Evolutionary conservation across 2,888 invertebrate species (phyloP).

Genomic region (Pelosia muscerda): DNA sequence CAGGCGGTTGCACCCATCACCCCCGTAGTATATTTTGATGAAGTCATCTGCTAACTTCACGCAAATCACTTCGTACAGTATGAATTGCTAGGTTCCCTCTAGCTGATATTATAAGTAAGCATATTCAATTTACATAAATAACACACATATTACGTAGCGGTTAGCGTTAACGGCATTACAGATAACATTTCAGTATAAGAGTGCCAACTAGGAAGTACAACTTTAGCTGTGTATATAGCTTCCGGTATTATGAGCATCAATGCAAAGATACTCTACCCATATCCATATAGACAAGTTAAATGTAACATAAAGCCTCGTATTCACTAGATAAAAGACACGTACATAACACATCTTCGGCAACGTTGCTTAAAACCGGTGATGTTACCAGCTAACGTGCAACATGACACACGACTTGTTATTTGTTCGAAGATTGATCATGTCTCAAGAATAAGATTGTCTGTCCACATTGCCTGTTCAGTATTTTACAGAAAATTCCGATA

Average conservation of each 20-base stretch:
- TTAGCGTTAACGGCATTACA: conserved; percentile 34
- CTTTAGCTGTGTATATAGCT: conserved; percentile 42
- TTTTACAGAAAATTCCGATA: no score
- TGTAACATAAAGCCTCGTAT: not conserved
- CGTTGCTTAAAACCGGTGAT: no score
- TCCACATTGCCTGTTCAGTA: no score
- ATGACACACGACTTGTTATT: no score
- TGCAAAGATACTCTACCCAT: conserved; percentile 52
- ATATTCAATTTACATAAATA: conserved; percentile 25
- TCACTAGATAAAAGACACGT: no score
- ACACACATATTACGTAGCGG: conserved; percentile 24
- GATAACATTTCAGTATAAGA: conserved; percentile 53
- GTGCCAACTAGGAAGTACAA: conserved; percentile 63
- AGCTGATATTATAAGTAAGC: not conserved
- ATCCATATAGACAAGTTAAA: conserved; percentile 28
- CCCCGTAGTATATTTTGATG: no score
- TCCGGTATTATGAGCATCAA: conserved; percentile 61
- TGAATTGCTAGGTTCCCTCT: not conserved
- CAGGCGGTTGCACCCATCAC: no score
- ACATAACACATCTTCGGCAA: no score
- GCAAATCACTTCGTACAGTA: not conserved
- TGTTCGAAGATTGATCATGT: no score
- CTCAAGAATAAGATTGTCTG: no score
- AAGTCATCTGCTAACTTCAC: no score
- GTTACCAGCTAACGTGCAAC: no score